phyloP scores from a whole-genome alignment of 1,140 invertebrate genomes.

The Euura saliciscinereae region DNA sequence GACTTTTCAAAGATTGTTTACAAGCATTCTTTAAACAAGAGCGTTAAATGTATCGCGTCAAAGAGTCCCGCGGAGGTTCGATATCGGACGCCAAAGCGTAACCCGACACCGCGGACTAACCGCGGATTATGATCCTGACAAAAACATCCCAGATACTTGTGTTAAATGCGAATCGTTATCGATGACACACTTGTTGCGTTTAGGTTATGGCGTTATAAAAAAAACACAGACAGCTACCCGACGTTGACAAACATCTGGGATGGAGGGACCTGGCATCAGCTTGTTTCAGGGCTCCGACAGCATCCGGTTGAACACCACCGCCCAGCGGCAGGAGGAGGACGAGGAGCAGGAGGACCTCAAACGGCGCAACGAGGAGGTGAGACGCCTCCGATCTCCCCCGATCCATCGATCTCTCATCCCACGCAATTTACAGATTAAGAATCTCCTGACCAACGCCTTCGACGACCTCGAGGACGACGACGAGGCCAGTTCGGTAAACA shows the following conservation, averaged over 20 bases:
- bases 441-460: conserved; percentile 47
- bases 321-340: conserved; percentile 49
- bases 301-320: conserved; percentile 45
- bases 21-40: conserved; percentile 34
- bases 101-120: conserved; percentile 9
- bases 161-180: conserved; percentile 27
- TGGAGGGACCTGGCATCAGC: conserved; percentile 55
- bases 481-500: conserved; percentile 47
- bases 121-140: neutral
- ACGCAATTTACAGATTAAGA: conserved; percentile 35
- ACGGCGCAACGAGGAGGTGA: conserved; percentile 51
- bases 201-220: conserved; percentile 59
- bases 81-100: no score
- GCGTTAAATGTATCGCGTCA: no score
- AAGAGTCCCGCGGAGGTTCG: no score
- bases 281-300: conserved; percentile 51
- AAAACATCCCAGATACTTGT: conserved; percentile 5
- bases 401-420: neutral
- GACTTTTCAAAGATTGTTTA: conserved; percentile 54
- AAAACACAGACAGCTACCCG: conserved; percentile 41
- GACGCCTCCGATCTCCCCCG: conserved; percentile 3
- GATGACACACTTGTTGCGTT: conserved; percentile 52
- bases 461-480: conserved; percentile 50
- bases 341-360: conserved; percentile 54
- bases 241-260: conserved; percentile 33